Conservation (phyloP, 2,888 invertebrate species). For the Pedicia rivosa region DNA sequence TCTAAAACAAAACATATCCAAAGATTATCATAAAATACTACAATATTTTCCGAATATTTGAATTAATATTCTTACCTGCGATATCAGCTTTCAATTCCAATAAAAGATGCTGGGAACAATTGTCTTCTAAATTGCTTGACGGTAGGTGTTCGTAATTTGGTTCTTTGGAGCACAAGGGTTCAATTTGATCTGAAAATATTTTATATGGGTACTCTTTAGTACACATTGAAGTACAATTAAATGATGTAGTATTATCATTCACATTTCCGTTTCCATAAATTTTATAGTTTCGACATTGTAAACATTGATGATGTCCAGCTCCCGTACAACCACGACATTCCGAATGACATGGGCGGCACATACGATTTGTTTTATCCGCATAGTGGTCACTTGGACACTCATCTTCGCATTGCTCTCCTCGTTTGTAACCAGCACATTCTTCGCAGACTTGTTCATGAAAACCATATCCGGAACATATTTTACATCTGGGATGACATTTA, state of each 20-base stretch:
- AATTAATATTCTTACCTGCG: no score
- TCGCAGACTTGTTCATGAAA: constrained; percentile 75
- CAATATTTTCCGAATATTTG: no score
- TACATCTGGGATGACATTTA: constrained; percentile 79
- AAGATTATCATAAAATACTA: no score
- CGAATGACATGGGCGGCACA: constrained; percentile 57
- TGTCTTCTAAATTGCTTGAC: no score
- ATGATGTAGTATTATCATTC: constrained; percentile 45
- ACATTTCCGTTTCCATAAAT: constrained; percentile 44
- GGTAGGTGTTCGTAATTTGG: no score
- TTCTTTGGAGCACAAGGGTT: constrained; percentile 56
- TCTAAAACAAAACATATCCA: no score
- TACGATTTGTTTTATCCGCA: constrained; percentile 52
- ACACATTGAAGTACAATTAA: constrained; percentile 75
- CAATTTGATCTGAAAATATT: constrained; percentile 53
- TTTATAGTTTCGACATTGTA: constrained; percentile 61
- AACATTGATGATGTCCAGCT: constrained; percentile 56
- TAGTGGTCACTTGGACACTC: constrained; percentile 77
- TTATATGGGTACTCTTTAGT: constrained; percentile 63
- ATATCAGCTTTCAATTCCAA: no score
- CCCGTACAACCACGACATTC: constrained; percentile 80
- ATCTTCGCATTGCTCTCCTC: constrained; percentile 80
- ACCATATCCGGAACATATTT: constrained; percentile 76
- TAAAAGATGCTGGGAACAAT: no score
- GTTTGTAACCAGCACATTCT: constrained; percentile 71